Conservation (phyloP, 2,113 vertebrate genomes). For the Microtus richardsoni region DNA sequence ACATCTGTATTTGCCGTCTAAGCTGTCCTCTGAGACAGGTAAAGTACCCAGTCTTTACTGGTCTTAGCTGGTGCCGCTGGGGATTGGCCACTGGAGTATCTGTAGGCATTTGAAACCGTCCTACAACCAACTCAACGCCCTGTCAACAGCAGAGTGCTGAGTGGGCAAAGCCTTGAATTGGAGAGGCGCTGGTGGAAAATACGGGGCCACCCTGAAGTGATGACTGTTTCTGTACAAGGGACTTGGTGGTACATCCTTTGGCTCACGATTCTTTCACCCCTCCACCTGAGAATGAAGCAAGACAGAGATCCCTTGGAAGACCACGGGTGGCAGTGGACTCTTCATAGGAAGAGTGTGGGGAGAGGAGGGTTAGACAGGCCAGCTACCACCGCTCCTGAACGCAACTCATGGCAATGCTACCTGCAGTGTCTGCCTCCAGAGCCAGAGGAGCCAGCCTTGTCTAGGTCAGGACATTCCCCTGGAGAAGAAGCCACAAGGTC, state of each 20-base stretch:
- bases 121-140: neutral
- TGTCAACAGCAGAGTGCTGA: neutral
- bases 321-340: rapidly evolving
- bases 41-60: neutral
- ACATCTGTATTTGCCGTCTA: neutral
- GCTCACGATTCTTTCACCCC: neutral
- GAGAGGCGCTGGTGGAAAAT: neutral
- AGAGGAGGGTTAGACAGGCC: neutral
- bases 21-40: neutral
- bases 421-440: neutral
- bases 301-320: neutral
- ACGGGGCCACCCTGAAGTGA: neutral
- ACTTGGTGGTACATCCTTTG: neutral
- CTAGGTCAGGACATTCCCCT: too few relatives aligned
- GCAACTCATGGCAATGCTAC: neutral
- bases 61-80: neutral
- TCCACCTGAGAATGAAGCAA: neutral
- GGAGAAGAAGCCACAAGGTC: neutral
- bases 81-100: neutral
- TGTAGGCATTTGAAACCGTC: neutral
- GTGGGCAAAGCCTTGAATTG: neutral
- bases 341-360: neutral
- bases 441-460: neutral
- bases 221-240: neutral
- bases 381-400: neutral